Conservation (phyloP, 2,113 vertebrate species). For the Sterna hirundo region DNA sequence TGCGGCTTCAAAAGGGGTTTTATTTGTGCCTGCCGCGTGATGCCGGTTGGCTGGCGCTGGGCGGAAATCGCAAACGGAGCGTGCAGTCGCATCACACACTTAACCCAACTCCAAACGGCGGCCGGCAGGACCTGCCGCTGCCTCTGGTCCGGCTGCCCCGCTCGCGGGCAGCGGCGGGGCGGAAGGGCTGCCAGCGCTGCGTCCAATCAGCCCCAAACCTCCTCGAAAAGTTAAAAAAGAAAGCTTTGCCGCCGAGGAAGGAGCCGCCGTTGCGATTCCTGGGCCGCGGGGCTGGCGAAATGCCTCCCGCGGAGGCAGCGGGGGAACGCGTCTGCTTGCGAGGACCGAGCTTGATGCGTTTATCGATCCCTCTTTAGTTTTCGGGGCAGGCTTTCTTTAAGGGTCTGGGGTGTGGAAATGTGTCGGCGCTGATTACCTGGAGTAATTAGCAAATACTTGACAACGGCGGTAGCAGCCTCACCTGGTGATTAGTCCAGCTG, state of each 20-base stretch:
- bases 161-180: not conserved
- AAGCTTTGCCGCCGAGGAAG: not conserved
- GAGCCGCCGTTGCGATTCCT: not conserved
- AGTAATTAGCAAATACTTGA: not conserved
- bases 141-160: not conserved
- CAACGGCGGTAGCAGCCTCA: not conserved
- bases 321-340: not conserved
- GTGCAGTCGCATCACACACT: not conserved
- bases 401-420: not conserved
- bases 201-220: not conserved
- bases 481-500: not conserved
- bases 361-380: not conserved
- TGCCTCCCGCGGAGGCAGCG: not conserved
- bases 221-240: not conserved
- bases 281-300: not conserved
- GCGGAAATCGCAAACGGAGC: not conserved
- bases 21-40: not conserved
- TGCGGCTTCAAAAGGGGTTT: not conserved
- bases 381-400: not conserved
- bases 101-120: rapidly evolving
- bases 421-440: not conserved
- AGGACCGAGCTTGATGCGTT: not conserved
- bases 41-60: not conserved
- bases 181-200: not conserved
- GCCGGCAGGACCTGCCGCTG: rapidly evolving